Percentiles rank a stretch among this genome's conserved stretches.
phyloP scores from a whole-genome alignment of 2,797 vertebrate species.

The Gadopsis bispinosus region DNA sequence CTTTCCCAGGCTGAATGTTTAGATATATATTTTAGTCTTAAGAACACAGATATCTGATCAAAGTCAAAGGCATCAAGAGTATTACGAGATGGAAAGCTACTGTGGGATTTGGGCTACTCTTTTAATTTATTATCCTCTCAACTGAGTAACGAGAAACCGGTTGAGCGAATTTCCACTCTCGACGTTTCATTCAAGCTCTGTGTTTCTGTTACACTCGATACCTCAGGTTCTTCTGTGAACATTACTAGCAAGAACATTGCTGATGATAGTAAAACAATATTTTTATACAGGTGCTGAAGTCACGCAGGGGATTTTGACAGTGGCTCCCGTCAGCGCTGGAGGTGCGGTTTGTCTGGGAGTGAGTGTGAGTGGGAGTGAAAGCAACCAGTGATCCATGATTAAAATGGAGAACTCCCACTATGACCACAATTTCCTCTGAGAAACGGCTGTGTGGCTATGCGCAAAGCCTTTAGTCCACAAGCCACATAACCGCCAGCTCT shows the following conservation, averaged over 20 bases:
- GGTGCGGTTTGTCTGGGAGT: slow-evolving; percentile 72
- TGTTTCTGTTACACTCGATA: slow-evolving; percentile 11
- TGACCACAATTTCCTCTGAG: slow-evolving; percentile 85
- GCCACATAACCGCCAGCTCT: slow-evolving; percentile 71
- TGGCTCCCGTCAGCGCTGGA: slow-evolving; percentile 58
- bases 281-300: slow-evolving; percentile 73
- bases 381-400: slow-evolving; percentile 79
- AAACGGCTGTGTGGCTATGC: slow-evolving; percentile 75
- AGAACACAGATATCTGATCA: slow-evolving; percentile 56
- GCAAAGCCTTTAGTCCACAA: slow-evolving; percentile 82
- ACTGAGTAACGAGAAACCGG: slow-evolving; percentile 48
- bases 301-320: slow-evolving; percentile 65
- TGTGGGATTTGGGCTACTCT: slow-evolving; percentile 59
- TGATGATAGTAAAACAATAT: slow-evolving; percentile 48
- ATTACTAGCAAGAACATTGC: slow-evolving; percentile 34
- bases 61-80: slow-evolving; percentile 53
- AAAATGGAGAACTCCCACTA: slow-evolving; percentile 81
- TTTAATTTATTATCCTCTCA: slow-evolving; percentile 65
- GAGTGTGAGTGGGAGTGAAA: slow-evolving; percentile 73
- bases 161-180: slow-evolving; percentile 60
- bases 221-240: slow-evolving; percentile 32
- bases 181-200: slow-evolving; percentile 26
- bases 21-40: slow-evolving; percentile 39
- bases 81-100: slow-evolving; percentile 66
- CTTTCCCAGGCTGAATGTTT: slow-evolving; percentile 68